Evolutionary conservation across 2,113 vertebrate genomes (phyloP), one percentile per base, ranked within the genome.

Genomic region (Alaudala cheleensis): DNA sequence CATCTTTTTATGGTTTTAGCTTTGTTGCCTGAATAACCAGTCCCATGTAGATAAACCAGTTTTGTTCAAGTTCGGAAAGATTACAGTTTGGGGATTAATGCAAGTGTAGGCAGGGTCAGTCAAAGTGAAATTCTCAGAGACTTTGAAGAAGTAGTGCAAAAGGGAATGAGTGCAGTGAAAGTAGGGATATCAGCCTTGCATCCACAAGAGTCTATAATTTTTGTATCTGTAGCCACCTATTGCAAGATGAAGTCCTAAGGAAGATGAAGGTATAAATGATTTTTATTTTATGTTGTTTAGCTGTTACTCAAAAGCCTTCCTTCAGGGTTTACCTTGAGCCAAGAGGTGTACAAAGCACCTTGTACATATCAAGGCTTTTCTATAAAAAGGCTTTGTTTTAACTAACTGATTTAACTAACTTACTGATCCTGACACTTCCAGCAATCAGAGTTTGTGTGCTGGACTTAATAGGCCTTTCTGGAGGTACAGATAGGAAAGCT

Each of bases 401-500:
- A 76, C n/a, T 65, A 85, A 74, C 31, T 37, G n/a, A n/a, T n/a
- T n/a, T n/a, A n/a, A n/a, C 13, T 76, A 42, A 42, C 34, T 45
- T 61, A 25, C 40, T 25, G 31, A 65, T 45, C n/a, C 39, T 31
- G 44, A 66, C 5, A 6, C 14, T 83, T 91, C 15, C 31, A 83
- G 19, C 11, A 81, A 11, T 20, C 14, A n/a, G 54, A 21, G 13
- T 25, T 86, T 42, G 39, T 65, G 28, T 40, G n/a, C 42, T 62
- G n/a, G 31, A 33, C 56, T 81, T 76, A 70, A 37, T 12, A 51
- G 44, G 25, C 37, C 19, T 88, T 94, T 91, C 71, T 92, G 67
- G n/a, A 94, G 71, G 44, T 10, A 67, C 23, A 93, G 82, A 65
- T 81, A 94, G 76, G 69, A 90, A 95, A 84, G 56, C 51, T 78